phyloP scores from a whole-genome alignment of 1,140 invertebrate genomes.

The Drosophila cardini region DNA sequence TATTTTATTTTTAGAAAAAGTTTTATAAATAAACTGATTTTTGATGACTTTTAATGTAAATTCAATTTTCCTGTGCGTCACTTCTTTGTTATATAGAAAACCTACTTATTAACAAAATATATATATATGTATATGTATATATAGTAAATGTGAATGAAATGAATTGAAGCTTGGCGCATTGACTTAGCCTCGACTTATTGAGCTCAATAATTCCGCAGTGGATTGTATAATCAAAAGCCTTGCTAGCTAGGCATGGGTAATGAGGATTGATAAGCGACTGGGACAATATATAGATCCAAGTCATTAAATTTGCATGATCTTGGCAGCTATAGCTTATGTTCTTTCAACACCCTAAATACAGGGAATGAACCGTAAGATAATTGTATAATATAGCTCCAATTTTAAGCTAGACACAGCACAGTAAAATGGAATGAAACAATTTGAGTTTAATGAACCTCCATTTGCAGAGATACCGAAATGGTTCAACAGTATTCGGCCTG shows the following conservation, averaged over 20 bases:
- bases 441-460: constrained; percentile 59
- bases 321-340: constrained; percentile 47
- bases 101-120: not conserved
- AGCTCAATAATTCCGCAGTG: constrained; percentile 66
- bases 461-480: constrained; percentile 45
- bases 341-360: not conserved
- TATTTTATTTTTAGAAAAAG: not conserved
- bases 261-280: constrained; percentile 51
- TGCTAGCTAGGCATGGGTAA: constrained; percentile 9
- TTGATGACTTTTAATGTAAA: not conserved
- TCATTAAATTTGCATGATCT: constrained; percentile 55
- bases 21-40: not conserved
- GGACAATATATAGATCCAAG: constrained; percentile 15
- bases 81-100: constrained; percentile 5
- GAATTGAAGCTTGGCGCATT: not conserved
- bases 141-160: not conserved
- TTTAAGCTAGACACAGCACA: constrained; percentile 13
- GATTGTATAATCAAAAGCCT: constrained; percentile 56
- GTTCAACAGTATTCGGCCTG: constrained; percentile 71
- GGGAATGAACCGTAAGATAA: constrained; percentile 34
- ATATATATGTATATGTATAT: not conserved
- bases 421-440: constrained; percentile 30
- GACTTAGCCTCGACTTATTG: constrained; percentile 38
- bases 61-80: not conserved
- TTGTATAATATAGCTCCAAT: constrained; percentile 22